phyloP scores from a whole-genome alignment of 2,888 invertebrate genomes.

The Clanis bilineata region DNA sequence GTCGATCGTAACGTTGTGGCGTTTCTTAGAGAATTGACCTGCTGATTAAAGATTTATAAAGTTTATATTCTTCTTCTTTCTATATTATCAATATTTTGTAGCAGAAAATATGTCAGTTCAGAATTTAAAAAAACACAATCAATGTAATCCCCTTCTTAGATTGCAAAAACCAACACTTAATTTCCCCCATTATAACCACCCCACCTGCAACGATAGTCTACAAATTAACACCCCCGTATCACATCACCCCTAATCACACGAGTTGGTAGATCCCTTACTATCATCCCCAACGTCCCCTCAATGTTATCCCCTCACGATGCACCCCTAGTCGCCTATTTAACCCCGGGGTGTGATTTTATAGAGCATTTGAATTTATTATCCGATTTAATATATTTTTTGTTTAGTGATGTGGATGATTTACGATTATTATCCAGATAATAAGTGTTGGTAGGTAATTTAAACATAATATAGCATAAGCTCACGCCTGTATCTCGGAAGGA shows the following conservation, averaged over 20 bases:
- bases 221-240: conserved; percentile 35
- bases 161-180: conserved; percentile 5
- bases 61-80: too few species aligned
- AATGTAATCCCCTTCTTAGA: background rate
- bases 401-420: background rate
- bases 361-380: conserved; percentile 33
- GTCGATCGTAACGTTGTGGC: too few species aligned
- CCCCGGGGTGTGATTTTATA: conserved; percentile 23
- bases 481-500: too few species aligned
- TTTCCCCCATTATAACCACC: conserved; percentile 1
- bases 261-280: conserved; percentile 29
- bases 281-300: too few species aligned
- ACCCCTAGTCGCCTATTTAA: conserved; percentile 38
- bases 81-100: too few species aligned
- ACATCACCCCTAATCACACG: conserved; percentile 28
- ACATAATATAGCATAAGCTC: too few species aligned
- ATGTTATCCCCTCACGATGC: conserved; percentile 31
- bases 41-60: too few species aligned
- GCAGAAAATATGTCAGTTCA: too few species aligned
- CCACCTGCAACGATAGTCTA: conserved; percentile 13
- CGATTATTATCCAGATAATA: too few species aligned
- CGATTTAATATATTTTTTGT: conserved; percentile 1
- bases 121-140: too few species aligned
- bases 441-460: too few species aligned
- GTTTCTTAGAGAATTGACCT: too few species aligned